Base-by-base conservation (phyloP, 2,888 invertebrate species). In the Drosophila niveifrons region DNA sequence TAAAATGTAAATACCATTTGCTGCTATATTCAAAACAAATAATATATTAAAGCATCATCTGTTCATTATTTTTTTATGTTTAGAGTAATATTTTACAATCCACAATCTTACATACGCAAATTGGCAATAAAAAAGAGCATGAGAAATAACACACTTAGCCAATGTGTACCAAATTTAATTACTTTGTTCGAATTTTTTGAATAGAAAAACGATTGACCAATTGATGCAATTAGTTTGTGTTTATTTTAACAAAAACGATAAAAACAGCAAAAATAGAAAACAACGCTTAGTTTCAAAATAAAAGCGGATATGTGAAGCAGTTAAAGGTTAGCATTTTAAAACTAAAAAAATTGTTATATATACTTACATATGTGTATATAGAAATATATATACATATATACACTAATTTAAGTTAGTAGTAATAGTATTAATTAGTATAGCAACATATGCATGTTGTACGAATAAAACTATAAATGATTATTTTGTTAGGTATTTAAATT, bases 311-410 rank as follows among this genome's bases (percentile, higher is more conserved):
- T 77, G 74, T 65, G 69, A 88, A 74, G 84, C 74, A 74, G 88
- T 87, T 87, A 82, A 84, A 87, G 82, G 76, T 82, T 84, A 82
- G 88, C 80, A 88, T 82, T 87, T 84, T 89, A 89, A 72, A 52
- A 82, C 66, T 85, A 68, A 76, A 85, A 46, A 71, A 85, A 82
- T 82, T 82, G 82, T 82, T 82, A 82, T 71, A 84, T 79, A 88
- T 72, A 70, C 47, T 56, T 61, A 58, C 39, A 48, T 48, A 41
- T 41, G 39, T 62, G 47, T 53, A 47, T 11, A 55, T 15, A 41
- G 23, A 36, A 15, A 64, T 17, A 64, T 28, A 59, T 41, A 59
- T 11, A 58, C 3, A 70, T 36, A 72, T 41, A 72, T 34, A 44
- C 23, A 17, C 31, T 55, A 52, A n/a, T 56, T 43, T 88, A 88